A percentile compares a stretch with the other conserved stretches of the same genome.
Evolutionary conservation across 2,113 vertebrate genomes (phyloP).

Genomic region (Phalacrocorax aristotelis): DNA sequence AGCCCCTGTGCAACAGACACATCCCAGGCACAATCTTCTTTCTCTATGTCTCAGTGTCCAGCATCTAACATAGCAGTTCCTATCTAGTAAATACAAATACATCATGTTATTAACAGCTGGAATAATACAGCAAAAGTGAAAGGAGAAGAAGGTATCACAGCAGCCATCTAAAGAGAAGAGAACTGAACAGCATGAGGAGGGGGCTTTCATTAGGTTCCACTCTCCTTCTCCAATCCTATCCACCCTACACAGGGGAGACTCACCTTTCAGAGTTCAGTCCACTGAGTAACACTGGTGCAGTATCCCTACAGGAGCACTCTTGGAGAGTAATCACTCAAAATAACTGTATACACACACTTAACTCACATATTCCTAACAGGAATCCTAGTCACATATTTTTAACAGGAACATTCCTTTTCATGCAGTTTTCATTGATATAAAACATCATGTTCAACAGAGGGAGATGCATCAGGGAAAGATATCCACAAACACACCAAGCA

Average conservation of each 20-base stretch:
- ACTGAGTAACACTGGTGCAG: background rate
- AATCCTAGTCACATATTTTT: background rate
- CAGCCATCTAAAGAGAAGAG: background rate
- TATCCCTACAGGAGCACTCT: background rate
- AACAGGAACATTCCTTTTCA: background rate
- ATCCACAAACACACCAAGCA: background rate
- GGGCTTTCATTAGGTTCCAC: background rate
- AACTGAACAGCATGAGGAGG: background rate
- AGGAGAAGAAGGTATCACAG: background rate
- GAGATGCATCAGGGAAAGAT: background rate
- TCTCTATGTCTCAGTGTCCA: background rate
- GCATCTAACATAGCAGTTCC: background rate
- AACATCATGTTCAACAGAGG: background rate
- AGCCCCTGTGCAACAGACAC: background rate
- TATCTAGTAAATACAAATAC: background rate
- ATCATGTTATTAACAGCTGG: background rate
- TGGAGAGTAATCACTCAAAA: background rate
- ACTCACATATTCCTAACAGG: accelerated
- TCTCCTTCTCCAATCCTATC: background rate
- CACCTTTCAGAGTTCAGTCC: background rate
- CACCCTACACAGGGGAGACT: background rate
- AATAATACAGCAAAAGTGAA: background rate
- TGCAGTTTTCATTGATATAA: background rate
- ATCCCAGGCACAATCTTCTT: background rate
- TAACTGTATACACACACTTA: background rate